Evolutionary conservation across 2,888 invertebrate species (phyloP).

Genomic region (Ochropacha duplaris): DNA sequence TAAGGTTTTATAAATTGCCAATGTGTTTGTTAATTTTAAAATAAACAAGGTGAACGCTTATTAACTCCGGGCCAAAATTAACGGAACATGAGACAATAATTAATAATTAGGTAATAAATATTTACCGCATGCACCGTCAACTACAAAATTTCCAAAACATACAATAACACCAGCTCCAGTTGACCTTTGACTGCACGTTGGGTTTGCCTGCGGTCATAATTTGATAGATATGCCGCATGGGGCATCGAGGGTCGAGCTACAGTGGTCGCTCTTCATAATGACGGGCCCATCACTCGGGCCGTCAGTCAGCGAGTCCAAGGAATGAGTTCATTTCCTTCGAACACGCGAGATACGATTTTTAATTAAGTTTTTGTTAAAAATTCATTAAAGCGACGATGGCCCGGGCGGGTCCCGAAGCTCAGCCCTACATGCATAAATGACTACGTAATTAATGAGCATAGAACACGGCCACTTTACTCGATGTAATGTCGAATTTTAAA

Average conservation of each 20-base stretch:
- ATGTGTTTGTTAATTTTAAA: constrained; percentile 30
- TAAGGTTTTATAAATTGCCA: constrained; percentile 11
- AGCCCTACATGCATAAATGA: constrained; percentile 70
- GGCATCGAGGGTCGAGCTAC: constrained; percentile 49
- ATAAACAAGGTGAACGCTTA: constrained; percentile 35
- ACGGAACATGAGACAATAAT: constrained; percentile 56
- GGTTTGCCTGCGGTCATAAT: constrained; percentile 49
- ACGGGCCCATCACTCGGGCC: constrained; percentile 73
- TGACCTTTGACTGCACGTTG: constrained; percentile 57
- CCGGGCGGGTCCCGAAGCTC: constrained; percentile 55
- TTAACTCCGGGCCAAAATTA: constrained; percentile 48
- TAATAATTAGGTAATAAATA: constrained; percentile 74
- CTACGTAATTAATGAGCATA: constrained; percentile 74
- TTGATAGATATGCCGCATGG: constrained; percentile 42
- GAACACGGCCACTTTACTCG: constrained; percentile 46
- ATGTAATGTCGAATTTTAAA: constrained; percentile 60
- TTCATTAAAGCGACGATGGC: constrained; percentile 74
- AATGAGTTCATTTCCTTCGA: constrained; percentile 83
- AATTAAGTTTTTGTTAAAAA: constrained; percentile 83
- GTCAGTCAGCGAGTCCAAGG: constrained; percentile 77
- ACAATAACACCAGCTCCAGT: constrained; percentile 52
- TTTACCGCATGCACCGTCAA: constrained; percentile 66
- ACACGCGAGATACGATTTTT: constrained; percentile 81
- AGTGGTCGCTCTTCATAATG: constrained; percentile 66
- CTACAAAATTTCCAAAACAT: constrained; percentile 69